Conservation (phyloP, 2,113 vertebrate species). For the Anhinga anhinga region DNA sequence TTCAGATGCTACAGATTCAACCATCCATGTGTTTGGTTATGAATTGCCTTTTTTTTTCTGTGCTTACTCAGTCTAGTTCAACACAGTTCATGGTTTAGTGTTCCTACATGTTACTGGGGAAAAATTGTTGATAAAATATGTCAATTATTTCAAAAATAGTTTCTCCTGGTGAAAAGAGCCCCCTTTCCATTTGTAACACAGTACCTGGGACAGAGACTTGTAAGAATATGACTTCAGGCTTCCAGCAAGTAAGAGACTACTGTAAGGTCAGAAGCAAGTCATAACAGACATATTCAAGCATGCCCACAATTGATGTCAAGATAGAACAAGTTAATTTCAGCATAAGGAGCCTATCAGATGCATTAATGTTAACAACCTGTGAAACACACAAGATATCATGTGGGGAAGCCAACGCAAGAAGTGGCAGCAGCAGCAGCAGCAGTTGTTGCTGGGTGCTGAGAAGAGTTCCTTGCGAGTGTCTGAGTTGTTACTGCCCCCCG, state of each 20-base stretch:
- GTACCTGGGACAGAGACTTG: background rate
- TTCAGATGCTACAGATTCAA: background rate
- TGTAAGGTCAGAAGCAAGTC: background rate
- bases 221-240: background rate
- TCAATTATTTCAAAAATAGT: background rate
- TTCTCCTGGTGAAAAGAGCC: background rate
- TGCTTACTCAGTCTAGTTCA: background rate
- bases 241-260: background rate
- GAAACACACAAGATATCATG: background rate
- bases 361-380: background rate
- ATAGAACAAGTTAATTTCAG: background rate
- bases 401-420: accelerated
- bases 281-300: background rate
- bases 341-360: background rate
- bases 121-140: background rate
- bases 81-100: background rate
- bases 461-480: background rate
- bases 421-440: background rate
- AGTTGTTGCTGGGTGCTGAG: background rate
- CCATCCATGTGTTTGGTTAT: background rate
- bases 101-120: background rate
- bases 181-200: background rate
- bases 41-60: background rate
- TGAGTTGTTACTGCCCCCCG: background rate
- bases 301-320: background rate